A percentile compares a stretch with the other conserved stretches of the same genome.
phyloP scores from a whole-genome alignment of 1,140 invertebrate species.

The Triops longicaudatus region DNA sequence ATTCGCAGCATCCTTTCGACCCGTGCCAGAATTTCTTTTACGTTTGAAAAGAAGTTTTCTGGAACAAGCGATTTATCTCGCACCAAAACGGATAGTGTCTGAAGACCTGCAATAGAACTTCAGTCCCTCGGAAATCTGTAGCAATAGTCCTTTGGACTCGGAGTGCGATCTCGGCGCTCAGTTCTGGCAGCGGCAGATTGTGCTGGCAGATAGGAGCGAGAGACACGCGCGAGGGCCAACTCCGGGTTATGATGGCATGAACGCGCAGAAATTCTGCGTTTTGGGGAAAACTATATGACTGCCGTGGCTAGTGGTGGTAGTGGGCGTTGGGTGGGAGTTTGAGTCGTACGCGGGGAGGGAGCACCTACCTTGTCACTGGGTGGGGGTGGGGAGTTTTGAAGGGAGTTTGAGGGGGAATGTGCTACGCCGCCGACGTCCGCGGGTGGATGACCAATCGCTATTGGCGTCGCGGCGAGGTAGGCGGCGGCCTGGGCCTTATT shows the following conservation, averaged over 20 bases:
- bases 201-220: neutral
- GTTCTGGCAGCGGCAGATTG: neutral
- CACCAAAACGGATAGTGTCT: too few species aligned
- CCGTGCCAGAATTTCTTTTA: too few species aligned
- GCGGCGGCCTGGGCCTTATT: constrained; percentile 13
- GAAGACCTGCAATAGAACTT: too few species aligned
- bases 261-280: constrained; percentile 13
- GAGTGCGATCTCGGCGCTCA: neutral
- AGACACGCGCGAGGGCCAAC: neutral
- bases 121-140: too few species aligned
- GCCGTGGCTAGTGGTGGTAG: neutral
- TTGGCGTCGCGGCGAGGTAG: constrained; percentile 11
- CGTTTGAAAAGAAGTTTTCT: too few species aligned
- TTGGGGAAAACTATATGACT: neutral
- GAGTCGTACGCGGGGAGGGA: neutral
- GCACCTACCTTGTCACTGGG: neutral
- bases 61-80: too few species aligned
- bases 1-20: too few species aligned
- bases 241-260: neutral
- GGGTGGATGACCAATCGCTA: constrained; percentile 5
- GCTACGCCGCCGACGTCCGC: neutral
- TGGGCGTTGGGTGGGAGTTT: neutral
- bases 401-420: neutral
- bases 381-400: neutral
- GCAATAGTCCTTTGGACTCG: neutral